A percentile compares a stretch with the other conserved stretches of the same genome.
Evolutionary conservation across 1,140 invertebrate species (phyloP).

Genomic region (Caerostris darwini): DNA sequence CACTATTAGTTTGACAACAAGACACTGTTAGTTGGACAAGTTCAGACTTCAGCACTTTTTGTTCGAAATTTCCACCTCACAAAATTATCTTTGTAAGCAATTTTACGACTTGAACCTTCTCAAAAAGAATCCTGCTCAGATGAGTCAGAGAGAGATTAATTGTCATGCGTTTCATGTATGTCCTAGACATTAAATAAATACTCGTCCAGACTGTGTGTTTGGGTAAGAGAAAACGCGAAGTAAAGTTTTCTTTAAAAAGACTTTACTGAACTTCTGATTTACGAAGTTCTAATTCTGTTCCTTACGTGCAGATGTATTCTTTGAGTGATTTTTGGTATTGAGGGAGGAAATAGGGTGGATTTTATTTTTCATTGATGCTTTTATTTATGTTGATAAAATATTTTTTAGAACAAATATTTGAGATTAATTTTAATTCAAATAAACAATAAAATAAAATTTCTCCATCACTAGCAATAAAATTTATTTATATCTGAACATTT

Average conservation of each 20-base stretch:
- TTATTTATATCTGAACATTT: too few relatives aligned
- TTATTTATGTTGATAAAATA: too few relatives aligned
- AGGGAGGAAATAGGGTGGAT: too few relatives aligned
- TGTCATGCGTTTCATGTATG: background rate
- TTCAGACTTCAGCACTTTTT: background rate
- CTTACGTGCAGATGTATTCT: too few relatives aligned
- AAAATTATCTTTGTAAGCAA: background rate
- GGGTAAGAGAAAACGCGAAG: background rate
- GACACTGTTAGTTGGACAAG: background rate
- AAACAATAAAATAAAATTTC: too few relatives aligned
- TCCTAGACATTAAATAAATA: background rate
- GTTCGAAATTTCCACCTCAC: background rate
- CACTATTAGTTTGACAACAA: too few relatives aligned
- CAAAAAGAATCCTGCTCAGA: background rate
- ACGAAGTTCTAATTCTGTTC: background rate
- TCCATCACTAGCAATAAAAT: too few relatives aligned
- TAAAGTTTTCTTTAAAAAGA: background rate
- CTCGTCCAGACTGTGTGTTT: background rate
- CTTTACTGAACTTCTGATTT: background rate
- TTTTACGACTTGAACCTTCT: background rate
- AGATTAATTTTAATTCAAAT: too few relatives aligned
- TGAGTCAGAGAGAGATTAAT: background rate
- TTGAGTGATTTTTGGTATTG: too few relatives aligned
- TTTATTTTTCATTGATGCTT: too few relatives aligned
- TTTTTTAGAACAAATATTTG: too few relatives aligned